Base-by-base conservation (phyloP, 2,888 invertebrate genomes). In the Morpho achilles region DNA sequence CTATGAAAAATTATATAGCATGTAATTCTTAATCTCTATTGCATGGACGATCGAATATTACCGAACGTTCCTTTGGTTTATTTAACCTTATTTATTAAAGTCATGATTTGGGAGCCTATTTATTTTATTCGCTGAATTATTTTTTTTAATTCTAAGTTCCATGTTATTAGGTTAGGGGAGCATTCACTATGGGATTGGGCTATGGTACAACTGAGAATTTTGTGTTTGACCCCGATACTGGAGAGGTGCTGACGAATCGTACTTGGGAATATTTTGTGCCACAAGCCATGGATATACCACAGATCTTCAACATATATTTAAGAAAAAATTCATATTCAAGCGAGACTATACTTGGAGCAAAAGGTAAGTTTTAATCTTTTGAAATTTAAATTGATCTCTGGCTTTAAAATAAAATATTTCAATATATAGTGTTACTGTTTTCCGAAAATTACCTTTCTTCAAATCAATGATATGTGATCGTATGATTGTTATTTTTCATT, bases 181-280 rank as follows among this genome's bases (percentile, higher is more conserved):
- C 48, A 7, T 45, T 43, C 7, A 9, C 9, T 3, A 49, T 94
- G 93, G 94, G 82, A 65, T 75, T 77, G 8, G 95, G 95, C 7
- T 93, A 93, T 69, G 94, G 92, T 90, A 92, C 94, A 0, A 84
- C 83, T 0, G 95, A 95, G 75, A 89, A 93, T 64, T 69, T 94
- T 53, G 81, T 92, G 7, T 93, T 91, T 67, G 89, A 93, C 66
- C 77, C 86, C 8, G 71, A 80, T 23, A 91, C 92, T 22, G 95
- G 94, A 2, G 81, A 89, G 66, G 72, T 94, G 7, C 78, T 93
- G 6, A 94, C 94, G 9, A 88, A 93, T 70, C 88, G 93, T 56
- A 94, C 95, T 8, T 95, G 95, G 95, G 92, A 90, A 60, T 94
- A 94, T 70, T 92, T 93, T 72, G 91, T 92, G 9, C 94, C 94